phyloP scores from a whole-genome alignment of 1,140 invertebrate species.

The Drosophila serrata region DNA sequence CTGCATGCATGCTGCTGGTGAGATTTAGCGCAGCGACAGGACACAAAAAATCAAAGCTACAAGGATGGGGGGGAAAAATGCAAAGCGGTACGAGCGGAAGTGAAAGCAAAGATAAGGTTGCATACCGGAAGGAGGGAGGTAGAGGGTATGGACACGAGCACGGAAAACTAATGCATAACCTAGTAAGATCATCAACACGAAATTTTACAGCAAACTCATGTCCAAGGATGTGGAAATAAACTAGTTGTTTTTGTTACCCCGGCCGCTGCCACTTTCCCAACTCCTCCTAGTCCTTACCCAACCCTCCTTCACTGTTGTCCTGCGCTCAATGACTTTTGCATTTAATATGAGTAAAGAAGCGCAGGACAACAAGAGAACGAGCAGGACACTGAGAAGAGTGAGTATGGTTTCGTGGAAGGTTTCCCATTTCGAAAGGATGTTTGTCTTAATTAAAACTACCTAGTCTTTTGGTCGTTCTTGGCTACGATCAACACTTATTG shows the following conservation, averaged over 20 bases:
- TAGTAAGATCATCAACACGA: slow-evolving; percentile 85
- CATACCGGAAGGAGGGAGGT: neutral
- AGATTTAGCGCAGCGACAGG: slow-evolving; percentile 74
- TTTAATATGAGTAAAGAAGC: slow-evolving; percentile 76
- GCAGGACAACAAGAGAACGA: slow-evolving; percentile 44
- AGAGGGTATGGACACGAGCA: slow-evolving; percentile 14
- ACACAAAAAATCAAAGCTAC: slow-evolving; percentile 81
- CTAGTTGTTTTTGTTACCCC: slow-evolving; percentile 73
- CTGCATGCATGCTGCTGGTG: slow-evolving; percentile 57
- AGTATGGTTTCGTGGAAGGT: neutral
- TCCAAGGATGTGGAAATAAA: slow-evolving; percentile 82
- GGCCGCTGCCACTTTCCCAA: slow-evolving; percentile 13
- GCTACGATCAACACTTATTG: neutral
- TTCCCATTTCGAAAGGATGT: neutral
- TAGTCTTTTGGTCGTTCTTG: neutral
- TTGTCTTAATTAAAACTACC: neutral
- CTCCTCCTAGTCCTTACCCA: neutral
- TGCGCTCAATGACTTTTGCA: slow-evolving; percentile 83
- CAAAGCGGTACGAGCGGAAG: slow-evolving; percentile 58
- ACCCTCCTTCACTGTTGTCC: slow-evolving; percentile 52
- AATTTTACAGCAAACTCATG: slow-evolving; percentile 84
- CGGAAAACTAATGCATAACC: slow-evolving; percentile 84
- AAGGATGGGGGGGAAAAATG: slow-evolving; percentile 54
- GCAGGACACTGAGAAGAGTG: slow-evolving; percentile 18
- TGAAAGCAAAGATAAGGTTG: slow-evolving; percentile 40